Percentiles rank a stretch among this genome's conserved stretches.
These are phyloP conservation scores for Agriopis marginaria DNA, from an alignment of 2,888 invertebrate species.

Conservation along the genomic window DNA sequence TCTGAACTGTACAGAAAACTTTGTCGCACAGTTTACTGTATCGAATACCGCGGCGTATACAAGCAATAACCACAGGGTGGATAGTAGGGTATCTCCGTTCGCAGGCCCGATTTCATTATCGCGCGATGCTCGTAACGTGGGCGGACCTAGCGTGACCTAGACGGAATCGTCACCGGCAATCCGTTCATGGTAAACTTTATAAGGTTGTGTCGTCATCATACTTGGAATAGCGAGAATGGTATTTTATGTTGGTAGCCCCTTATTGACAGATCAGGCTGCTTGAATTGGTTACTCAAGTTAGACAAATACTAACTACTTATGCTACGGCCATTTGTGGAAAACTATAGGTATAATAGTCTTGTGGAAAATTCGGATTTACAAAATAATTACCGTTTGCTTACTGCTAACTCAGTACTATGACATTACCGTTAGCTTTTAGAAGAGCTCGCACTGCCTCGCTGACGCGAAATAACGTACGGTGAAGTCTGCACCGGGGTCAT, in stretches of 20 bases:
- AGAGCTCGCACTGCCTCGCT: conserved; percentile 60
- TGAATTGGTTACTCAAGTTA: too few relatives aligned
- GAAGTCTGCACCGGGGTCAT: conserved; percentile 68
- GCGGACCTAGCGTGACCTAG: conserved; percentile 1
- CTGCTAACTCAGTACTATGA: conserved; percentile 19
- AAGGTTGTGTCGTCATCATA: neutral
- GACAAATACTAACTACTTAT: too few relatives aligned
- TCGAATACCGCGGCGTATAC: neutral
- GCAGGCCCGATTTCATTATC: conserved; percentile 1
- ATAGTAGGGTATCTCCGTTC: neutral
- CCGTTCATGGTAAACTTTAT: neutral
- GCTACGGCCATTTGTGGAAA: too few relatives aligned
- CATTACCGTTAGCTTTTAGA: conserved; percentile 70
- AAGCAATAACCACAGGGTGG: neutral
- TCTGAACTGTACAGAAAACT: neutral
- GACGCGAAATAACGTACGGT: conserved; percentile 55
- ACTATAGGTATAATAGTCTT: too few relatives aligned
- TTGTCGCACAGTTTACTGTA: neutral
- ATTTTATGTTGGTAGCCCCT: neutral
- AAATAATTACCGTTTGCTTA: conserved; percentile 17
- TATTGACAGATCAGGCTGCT: too few relatives aligned
- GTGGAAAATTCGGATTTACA: neutral
- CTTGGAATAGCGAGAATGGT: neutral
- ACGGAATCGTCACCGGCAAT: conserved; percentile 6
- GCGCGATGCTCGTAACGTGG: conserved; percentile 6